Conservation (phyloP, 2,888 invertebrate species). For the Fabriciana adippe region DNA sequence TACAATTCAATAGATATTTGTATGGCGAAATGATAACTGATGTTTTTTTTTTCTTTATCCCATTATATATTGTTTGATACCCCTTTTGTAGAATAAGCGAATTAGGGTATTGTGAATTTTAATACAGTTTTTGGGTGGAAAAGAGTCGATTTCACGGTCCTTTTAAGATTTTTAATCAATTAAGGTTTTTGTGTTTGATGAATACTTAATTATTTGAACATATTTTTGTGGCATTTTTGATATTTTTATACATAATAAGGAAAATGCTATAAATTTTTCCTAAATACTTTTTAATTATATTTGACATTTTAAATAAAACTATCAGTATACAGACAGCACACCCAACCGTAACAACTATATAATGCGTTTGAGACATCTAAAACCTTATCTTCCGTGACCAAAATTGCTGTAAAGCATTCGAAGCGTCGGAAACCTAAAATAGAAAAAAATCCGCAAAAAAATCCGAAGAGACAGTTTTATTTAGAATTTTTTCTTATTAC, state of each 20-base stretch:
- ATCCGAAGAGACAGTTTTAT: too few relatives aligned
- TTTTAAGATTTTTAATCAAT: conserved; percentile 20
- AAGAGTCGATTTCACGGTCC: conserved; percentile 44
- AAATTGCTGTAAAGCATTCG: too few relatives aligned
- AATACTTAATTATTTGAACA: background rate
- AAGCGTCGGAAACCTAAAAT: too few relatives aligned
- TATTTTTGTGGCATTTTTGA: background rate
- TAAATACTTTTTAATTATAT: too few relatives aligned
- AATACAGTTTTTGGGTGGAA: conserved; percentile 24
- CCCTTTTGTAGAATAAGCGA: conserved; percentile 46
- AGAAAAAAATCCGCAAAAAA: too few relatives aligned
- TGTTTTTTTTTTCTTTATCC: conserved; percentile 9
- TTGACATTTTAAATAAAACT: too few relatives aligned
- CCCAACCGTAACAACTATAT: too few relatives aligned
- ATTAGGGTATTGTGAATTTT: conserved; percentile 46
- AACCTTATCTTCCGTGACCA: too few relatives aligned
- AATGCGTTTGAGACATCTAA: too few relatives aligned
- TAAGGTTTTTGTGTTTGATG: conserved; percentile 1
- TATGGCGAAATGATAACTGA: conserved; percentile 13
- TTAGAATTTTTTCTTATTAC: too few relatives aligned
- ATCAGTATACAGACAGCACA: too few relatives aligned
- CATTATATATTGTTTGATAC: conserved; percentile 44
- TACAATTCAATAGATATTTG: conserved; percentile 4
- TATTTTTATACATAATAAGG: background rate
- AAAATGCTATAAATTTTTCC: too few relatives aligned